Evolutionary conservation across 2,797 vertebrate species (phyloP).

Genomic region (Gobionotothen gibberifrons): DNA sequence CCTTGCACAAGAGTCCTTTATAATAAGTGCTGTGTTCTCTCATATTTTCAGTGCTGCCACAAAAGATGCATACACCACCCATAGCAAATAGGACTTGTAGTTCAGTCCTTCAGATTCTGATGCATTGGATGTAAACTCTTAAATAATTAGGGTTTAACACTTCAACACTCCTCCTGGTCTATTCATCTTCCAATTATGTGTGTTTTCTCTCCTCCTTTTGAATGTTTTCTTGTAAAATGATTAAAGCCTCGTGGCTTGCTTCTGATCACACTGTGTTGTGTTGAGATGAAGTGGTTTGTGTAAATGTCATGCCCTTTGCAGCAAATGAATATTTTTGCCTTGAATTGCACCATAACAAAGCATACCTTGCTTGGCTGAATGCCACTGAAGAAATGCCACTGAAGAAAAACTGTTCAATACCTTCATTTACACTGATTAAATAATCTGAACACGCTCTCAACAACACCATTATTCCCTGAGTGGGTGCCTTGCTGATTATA

Average conservation of each 20-base stretch:
- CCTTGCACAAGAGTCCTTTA: constrained; percentile 72
- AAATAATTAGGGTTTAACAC: constrained; percentile 11
- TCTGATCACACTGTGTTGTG: constrained; percentile 35
- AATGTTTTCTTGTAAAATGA: constrained; percentile 1
- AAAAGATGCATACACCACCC: constrained; percentile 53
- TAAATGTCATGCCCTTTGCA: constrained; percentile 66
- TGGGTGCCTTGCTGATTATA: constrained; percentile 18
- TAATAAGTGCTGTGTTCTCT: constrained; percentile 68
- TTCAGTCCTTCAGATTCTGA: constrained; percentile 38
- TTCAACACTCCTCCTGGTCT: constrained; percentile 6
- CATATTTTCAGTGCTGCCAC: constrained; percentile 63
- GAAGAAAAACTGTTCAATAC: constrained; percentile 7
- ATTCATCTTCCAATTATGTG: constrained; percentile 18
- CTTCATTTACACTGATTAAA: constrained; percentile 10
- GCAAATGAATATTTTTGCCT: constrained; percentile 11
- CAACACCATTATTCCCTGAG: neutral
- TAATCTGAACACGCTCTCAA: constrained; percentile 10
- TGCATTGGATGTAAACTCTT: constrained; percentile 45
- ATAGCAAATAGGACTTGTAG: constrained; percentile 40
- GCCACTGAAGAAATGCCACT: constrained; percentile 1
- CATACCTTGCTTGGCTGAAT: constrained; percentile 20
- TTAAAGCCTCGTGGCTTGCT: constrained; percentile 9
- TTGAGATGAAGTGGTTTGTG: constrained; percentile 25
- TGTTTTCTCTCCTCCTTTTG: neutral
- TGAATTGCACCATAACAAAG: constrained; percentile 35